Evolutionary conservation across 35 echinoderm and acorn worm genomes (phyloP).

Genomic region (Stichopus chloronotus): DNA sequence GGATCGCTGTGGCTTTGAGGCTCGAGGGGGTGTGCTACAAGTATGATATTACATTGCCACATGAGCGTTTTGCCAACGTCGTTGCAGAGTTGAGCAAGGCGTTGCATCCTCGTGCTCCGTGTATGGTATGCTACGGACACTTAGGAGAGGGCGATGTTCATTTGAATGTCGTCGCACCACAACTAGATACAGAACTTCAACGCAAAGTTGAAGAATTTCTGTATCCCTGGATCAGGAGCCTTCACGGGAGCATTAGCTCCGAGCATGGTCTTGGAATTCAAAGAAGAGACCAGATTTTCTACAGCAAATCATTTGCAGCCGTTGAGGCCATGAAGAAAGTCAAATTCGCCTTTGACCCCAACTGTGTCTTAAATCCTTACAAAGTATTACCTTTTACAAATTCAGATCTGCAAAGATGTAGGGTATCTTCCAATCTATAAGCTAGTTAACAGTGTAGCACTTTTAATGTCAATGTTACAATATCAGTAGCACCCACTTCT

Average conservation of each 20-base stretch:
- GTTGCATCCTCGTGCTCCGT: constrained; percentile 38
- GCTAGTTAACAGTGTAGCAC: not conserved
- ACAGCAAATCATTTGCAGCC: constrained; percentile 72
- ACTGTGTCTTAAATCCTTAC: constrained; percentile 93
- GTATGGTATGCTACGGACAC: constrained; percentile 87
- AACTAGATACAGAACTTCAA: constrained; percentile 55
- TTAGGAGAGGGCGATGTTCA: constrained; percentile 90
- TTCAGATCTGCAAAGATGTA: not conserved
- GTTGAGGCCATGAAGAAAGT: constrained; percentile 72
- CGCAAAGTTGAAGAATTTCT: constrained; percentile 71
- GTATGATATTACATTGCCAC: constrained; percentile 87
- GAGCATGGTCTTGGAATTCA: constrained; percentile 94
- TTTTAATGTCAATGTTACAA: not conserved
- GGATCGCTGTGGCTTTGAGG: constrained; percentile 73
- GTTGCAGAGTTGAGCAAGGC: constrained; percentile 54
- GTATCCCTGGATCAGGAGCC: constrained; percentile 69
- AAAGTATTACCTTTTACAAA: constrained; percentile 54
- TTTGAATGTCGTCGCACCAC: constrained; percentile 69
- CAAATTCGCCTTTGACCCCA: constrained; percentile 80
- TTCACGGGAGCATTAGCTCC: constrained; percentile 82
- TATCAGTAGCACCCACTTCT: too few species aligned
- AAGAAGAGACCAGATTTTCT: constrained; percentile 77
- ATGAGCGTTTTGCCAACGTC: constrained; percentile 61
- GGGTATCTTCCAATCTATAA: not conserved
- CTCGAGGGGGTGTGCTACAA: constrained; percentile 78